Conservation (phyloP, 2,888 invertebrate genomes). For the Cosmia trapezina region DNA sequence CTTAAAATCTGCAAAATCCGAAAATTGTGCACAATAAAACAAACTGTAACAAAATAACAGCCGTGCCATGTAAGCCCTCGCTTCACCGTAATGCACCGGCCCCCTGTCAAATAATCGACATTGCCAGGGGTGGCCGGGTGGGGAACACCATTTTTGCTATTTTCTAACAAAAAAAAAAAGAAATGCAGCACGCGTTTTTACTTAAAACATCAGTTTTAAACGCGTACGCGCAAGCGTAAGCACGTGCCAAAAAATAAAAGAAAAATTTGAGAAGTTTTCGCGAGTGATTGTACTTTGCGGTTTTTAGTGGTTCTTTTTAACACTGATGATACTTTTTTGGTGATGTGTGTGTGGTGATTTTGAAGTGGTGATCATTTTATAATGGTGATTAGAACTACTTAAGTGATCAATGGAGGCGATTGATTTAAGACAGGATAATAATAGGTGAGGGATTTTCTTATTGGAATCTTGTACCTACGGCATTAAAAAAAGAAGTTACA, state of each 20-base stretch:
- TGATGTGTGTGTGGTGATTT: slow-evolving; percentile 30
- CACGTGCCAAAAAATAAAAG: slow-evolving; percentile 77
- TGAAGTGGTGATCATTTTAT: slow-evolving; percentile 47
- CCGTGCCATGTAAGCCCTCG: slow-evolving; percentile 75
- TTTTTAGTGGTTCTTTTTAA: slow-evolving; percentile 17
- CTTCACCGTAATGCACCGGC: slow-evolving; percentile 83
- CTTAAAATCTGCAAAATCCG: neutral
- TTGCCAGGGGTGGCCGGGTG: slow-evolving; percentile 79
- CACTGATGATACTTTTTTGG: slow-evolving; percentile 29
- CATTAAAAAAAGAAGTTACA: neutral
- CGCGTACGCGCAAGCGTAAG: slow-evolving; percentile 83
- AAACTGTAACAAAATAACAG: slow-evolving; percentile 7
- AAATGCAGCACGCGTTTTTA: slow-evolving; percentile 84
- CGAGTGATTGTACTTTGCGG: slow-evolving; percentile 35
- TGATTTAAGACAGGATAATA: slow-evolving; percentile 74
- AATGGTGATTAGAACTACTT: slow-evolving; percentile 75
- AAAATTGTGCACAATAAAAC: neutral
- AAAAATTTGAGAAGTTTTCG: slow-evolving; percentile 45
- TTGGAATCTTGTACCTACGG: slow-evolving; percentile 71
- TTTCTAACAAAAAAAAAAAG: slow-evolving; percentile 85
- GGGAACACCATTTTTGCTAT: slow-evolving; percentile 86
- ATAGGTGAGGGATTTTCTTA: slow-evolving; percentile 76
- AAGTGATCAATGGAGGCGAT: slow-evolving; percentile 71
- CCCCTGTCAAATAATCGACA: slow-evolving; percentile 83
- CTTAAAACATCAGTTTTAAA: slow-evolving; percentile 87